Conservation (phyloP, 2,113 vertebrate genomes). For the Melanostigma gelatinosum region DNA sequence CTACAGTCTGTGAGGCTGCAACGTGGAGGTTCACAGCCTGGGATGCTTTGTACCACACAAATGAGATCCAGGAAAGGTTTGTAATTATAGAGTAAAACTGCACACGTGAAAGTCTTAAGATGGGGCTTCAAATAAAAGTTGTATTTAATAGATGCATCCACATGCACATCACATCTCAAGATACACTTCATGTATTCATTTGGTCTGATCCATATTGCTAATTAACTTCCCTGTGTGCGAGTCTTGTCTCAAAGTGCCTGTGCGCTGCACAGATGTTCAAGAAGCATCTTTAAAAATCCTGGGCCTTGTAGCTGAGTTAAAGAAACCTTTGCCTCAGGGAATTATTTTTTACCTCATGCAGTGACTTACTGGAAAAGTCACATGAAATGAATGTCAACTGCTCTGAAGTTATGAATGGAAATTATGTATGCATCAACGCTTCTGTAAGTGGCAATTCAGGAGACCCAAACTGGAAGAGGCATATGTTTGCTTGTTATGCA, state of each 20-base stretch:
- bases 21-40: constrained; percentile 31
- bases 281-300: constrained; percentile 62
- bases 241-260: constrained; percentile 70
- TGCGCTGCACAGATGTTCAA: constrained; percentile 73
- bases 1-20: constrained; percentile 32
- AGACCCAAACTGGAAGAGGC: constrained; percentile 14
- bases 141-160: constrained; percentile 63
- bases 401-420: constrained; percentile 50
- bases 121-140: constrained; percentile 52
- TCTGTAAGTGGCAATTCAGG: constrained; percentile 37
- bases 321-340: constrained; percentile 39
- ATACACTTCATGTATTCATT: constrained; percentile 70
- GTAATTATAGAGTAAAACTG: constrained; percentile 60
- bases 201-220: constrained; percentile 73
- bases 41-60: constrained; percentile 59
- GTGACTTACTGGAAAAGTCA: constrained; percentile 49
- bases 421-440: constrained; percentile 35
- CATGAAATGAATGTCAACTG: constrained; percentile 59
- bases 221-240: constrained; percentile 70
- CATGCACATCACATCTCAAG: constrained; percentile 43
- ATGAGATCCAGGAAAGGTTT: constrained; percentile 51
- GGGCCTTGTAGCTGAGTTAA: constrained; percentile 44
- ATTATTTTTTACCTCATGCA: constrained; percentile 34
- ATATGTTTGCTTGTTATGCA: constrained; percentile 19
- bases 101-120: constrained; percentile 43